Base-by-base conservation (phyloP, 2,113 vertebrate species). In the Tautogolabrus adspersus region DNA sequence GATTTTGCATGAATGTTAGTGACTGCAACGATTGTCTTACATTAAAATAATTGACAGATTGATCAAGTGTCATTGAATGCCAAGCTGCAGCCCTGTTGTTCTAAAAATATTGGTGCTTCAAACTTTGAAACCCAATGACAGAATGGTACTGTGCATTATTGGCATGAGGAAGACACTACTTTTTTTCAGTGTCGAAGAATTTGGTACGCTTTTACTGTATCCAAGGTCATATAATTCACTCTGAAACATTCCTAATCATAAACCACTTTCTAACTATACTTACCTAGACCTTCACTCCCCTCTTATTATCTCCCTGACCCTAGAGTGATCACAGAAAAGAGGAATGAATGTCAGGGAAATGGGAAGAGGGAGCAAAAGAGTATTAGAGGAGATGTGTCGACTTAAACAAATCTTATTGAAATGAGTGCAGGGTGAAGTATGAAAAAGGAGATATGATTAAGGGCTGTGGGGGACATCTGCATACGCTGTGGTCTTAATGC, bases 281-380 rank as follows among this genome's bases (percentile, higher is more conserved):
- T 13, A 54, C 2, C 2, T 6, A 47, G 10, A 42, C 18, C n/a
- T 5, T 23, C 23, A 12, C 30, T 38, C 54, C 11, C 44, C 54
- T 54, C 51, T 49, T 30, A 72, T 56, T 55, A 70, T 72, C 66
- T 1, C 13, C 26, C 44, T 72, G 57, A 66, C 71, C 57, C 34
- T 10, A 22, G 38, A 75, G 38, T 34, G 38, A 68, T 47, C 40
- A 61, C 56, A 37, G 51, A 78, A 65, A 62, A 76, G 18, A 70
- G 19, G 37, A 51, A 19, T 61, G 16, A 56, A 40, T 40, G 10
- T 44, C 46, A 58, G 15, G 21, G 49, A 60, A 59, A 63, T 66
- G 66, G 61, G 75, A 57, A 57, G 54, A 47, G 16, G 55, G 22
- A 67, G 44, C 3, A 0, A 70, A 30, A 22, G 7, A 44, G 30